These are phyloP conservation scores for Mystacornis crossleyi DNA, from an alignment of 2,113 vertebrate genomes.

Conservation along the genomic window DNA sequence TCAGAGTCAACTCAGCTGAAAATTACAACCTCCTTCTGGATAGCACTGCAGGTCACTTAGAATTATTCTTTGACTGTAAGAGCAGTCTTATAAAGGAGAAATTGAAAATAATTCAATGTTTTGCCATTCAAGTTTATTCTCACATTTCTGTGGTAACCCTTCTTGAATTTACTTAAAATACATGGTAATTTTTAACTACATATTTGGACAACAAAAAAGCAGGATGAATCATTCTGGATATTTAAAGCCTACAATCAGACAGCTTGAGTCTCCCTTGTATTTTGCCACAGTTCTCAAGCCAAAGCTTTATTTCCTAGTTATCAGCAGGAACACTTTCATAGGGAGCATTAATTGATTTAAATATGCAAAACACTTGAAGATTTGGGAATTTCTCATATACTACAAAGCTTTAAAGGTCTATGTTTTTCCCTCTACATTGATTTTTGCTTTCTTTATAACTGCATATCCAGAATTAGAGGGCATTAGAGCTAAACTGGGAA, in stretches of 20 bases:
- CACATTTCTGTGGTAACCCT: constrained; percentile 40
- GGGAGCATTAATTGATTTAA: neutral
- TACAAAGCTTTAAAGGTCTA: neutral
- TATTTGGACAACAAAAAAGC: constrained; percentile 60
- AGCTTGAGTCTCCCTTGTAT: constrained; percentile 48
- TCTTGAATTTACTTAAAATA: constrained; percentile 57
- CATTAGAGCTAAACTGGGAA: constrained; percentile 47
- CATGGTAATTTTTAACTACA: constrained; percentile 62
- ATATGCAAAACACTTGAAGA: neutral
- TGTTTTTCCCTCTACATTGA: neutral
- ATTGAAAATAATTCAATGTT: constrained; percentile 47
- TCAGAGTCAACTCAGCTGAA: constrained; percentile 9
- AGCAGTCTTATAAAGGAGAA: constrained; percentile 1
- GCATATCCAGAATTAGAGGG: constrained; percentile 25
- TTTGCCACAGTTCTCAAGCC: constrained; percentile 41
- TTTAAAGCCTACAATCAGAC: constrained; percentile 68
- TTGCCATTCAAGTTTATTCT: constrained; percentile 61
- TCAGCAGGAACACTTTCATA: neutral
- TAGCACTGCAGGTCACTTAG: constrained; percentile 49
- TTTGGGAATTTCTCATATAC: neutral
- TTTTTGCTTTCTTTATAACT: constrained; percentile 10
- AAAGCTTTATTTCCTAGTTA: constrained; percentile 51
- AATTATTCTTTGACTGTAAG: constrained; percentile 35
- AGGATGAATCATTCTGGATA: constrained; percentile 57
- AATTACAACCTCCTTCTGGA: constrained; percentile 44